Evolutionary conservation across 1,140 invertebrate species (phyloP), one percentile per base, ranked within the genome.

Genomic region (Sycophila sp.): DNA sequence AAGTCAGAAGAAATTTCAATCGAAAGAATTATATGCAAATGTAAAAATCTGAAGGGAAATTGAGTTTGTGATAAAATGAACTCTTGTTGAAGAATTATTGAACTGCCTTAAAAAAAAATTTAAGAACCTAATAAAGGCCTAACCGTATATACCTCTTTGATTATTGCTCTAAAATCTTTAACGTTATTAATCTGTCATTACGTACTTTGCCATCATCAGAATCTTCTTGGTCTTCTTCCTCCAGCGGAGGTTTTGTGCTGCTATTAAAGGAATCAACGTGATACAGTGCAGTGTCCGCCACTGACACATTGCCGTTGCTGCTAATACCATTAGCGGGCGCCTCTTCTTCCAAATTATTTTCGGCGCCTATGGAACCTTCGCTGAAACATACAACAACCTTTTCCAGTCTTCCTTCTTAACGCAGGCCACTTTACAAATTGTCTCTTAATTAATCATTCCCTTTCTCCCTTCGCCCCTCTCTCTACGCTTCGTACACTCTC

Each of bases 301-400:
- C 78, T 19, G 67, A 74, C 0, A 74, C 49, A 47, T 69, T 73
- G 49, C 53, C 70, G 22, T 74, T 70, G 7, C 73, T 75, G 62
- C 60, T 79, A n/a, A 40, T 6, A 60, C 67, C 75, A 7, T 59
- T 75, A 36, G 56, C 24, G 4, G 67, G 71, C 2, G 26, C 56
- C 8, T 83, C 83, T 58, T 83, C 81, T 49, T 82, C 83, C 34
- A 62, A 77, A 24, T 73, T 80, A 30, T 75, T 76, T 62, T 85
- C 83, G 45, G 78, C 73, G 63, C 71, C 73, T 55, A 78, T 73
- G 24, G 82, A 84, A 74, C 83, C 83, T 80, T 86, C 84, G 56
- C 84, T 85, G 69, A 64, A 74, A 68, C 67, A 70, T 62, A 45
- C 5, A 65, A 55, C 8, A 17, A 49, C 51, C 40, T 42, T 66